Evolutionary conservation across 2,113 vertebrate species (phyloP).

Genomic region (Cynopterus brachyotis): DNA sequence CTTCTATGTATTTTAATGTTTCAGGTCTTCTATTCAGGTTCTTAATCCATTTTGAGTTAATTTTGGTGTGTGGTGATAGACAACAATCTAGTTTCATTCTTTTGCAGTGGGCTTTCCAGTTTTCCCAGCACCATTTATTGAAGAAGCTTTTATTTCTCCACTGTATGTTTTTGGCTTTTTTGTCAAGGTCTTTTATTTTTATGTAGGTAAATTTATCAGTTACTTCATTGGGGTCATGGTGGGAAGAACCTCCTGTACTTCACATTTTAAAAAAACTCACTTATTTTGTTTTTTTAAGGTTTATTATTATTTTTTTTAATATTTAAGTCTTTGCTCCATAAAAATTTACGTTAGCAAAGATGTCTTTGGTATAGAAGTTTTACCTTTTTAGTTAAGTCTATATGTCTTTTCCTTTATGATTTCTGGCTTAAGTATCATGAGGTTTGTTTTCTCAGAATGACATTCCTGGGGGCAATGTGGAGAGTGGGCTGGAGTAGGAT

Average conservation of each 20-base stretch:
- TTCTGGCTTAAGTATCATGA: neutral
- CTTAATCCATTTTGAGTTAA: no score
- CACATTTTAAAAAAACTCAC: no score
- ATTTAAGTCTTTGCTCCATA: neutral
- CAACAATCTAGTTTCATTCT: no score
- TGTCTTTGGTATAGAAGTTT: neutral
- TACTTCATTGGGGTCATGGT: neutral
- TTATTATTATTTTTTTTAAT: neutral
- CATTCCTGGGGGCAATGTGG: neutral
- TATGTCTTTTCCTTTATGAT: neutral
- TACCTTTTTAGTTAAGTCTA: neutral
- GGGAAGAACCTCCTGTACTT: neutral
- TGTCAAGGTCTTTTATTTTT: neutral
- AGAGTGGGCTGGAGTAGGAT: neutral
- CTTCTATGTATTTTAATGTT: no score
- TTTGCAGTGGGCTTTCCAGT: no score
- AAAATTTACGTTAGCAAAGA: neutral
- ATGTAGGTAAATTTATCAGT: neutral
- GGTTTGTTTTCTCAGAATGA: neutral
- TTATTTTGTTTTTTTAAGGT: neutral
- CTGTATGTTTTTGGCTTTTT: neutral
- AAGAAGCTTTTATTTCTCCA: no score
- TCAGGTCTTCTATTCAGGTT: no score
- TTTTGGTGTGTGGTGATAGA: no score
- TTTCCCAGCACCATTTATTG: no score